Evolutionary conservation across 2,797 vertebrate species (phyloP).

Genomic region (Anguilla marmorata): DNA sequence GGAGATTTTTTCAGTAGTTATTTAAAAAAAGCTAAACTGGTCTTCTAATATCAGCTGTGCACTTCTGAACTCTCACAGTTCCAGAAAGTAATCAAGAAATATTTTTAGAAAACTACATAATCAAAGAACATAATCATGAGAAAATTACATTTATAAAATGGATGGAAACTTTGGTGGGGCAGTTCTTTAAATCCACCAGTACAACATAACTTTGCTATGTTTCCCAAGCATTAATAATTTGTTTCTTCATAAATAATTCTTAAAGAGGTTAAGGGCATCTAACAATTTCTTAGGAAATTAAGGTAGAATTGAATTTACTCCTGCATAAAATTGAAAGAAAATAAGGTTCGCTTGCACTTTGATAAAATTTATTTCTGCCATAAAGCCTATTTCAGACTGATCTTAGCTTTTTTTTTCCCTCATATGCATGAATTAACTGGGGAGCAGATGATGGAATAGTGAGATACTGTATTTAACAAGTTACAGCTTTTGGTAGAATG

Average conservation of each 20-base stretch:
- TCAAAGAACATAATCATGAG: background rate
- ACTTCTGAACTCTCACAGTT: background rate
- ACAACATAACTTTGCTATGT: background rate
- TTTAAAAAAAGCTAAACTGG: background rate
- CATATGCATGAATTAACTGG: background rate
- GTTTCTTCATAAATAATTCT: background rate
- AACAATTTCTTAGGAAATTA: background rate
- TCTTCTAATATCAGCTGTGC: background rate
- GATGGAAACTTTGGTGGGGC: too few relatives aligned
- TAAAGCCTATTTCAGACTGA: background rate
- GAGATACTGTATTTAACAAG: background rate
- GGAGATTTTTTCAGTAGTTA: background rate
- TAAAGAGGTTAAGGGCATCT: background rate
- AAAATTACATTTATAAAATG: background rate
- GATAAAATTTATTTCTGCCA: background rate
- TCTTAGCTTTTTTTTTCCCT: background rate
- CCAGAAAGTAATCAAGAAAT: background rate
- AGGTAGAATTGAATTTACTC: background rate
- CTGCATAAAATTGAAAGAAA: background rate
- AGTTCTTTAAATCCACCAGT: background rate
- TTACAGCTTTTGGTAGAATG: background rate
- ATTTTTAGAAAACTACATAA: background rate
- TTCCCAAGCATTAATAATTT: background rate
- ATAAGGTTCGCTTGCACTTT: background rate
- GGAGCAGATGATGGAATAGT: background rate